Evolutionary conservation across 1,140 invertebrate species (phyloP).

Genomic region (Neoseiulus cucumeris): DNA sequence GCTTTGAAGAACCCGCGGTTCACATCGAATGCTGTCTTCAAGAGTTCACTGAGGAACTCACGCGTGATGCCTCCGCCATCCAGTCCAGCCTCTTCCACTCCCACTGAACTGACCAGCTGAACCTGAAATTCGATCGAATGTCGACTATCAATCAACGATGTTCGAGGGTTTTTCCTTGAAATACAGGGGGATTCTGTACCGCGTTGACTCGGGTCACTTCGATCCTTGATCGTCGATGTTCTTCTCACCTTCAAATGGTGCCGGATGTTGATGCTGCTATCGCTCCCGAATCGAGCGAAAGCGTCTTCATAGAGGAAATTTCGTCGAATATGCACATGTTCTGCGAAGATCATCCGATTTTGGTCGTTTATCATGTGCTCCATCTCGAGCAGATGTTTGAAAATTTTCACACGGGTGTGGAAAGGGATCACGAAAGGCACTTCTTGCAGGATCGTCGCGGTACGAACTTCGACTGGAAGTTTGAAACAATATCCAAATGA

Average conservation of each 20-base stretch:
- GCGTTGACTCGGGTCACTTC: background rate
- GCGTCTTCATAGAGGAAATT: conserved; percentile 93
- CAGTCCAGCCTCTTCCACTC: conserved; percentile 79
- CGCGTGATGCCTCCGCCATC: conserved; percentile 77
- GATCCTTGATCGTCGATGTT: no score
- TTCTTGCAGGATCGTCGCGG: conserved; percentile 65
- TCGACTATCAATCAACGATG: no score
- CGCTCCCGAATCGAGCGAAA: conserved; percentile 70
- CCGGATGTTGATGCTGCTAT: conserved; percentile 42
- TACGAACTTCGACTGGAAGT: conserved; percentile 57
- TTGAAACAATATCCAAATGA: no score
- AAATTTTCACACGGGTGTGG: conserved; percentile 47
- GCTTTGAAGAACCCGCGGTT: conserved; percentile 81
- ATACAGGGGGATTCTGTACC: background rate
- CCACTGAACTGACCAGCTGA: conserved; percentile 67
- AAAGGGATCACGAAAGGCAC: conserved; percentile 84
- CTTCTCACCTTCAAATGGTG: background rate
- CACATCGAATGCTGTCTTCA: conserved; percentile 89
- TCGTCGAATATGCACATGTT: conserved; percentile 56
- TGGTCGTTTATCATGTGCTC: conserved; percentile 8
- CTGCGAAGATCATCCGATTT: conserved; percentile 48
- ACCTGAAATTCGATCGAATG: conserved; percentile 44
- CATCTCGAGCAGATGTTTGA: conserved; percentile 9
- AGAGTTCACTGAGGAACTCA: conserved; percentile 69
- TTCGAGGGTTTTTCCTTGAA: background rate